Evolutionary conservation across 2,888 invertebrate genomes (phyloP).

Genomic region (Noctua pronuba): DNA sequence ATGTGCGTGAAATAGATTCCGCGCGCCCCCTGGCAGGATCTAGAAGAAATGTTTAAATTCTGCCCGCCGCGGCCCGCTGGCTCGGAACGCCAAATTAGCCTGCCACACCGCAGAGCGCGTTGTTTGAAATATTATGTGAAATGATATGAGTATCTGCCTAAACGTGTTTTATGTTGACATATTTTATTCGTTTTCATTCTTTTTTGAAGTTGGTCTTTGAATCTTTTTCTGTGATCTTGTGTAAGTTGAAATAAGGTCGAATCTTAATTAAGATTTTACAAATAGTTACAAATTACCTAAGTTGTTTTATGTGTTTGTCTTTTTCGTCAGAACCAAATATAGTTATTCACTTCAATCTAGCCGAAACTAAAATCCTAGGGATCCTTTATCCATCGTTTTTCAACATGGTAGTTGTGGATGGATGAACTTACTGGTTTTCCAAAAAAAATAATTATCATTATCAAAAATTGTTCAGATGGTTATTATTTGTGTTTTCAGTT

Average conservation of each 20-base stretch:
- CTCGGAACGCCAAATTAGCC: slow-evolving; percentile 84
- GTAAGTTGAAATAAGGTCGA: background rate
- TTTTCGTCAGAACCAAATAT: background rate
- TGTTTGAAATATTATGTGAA: slow-evolving; percentile 82
- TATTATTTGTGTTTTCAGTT: background rate
- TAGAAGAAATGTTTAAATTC: slow-evolving; percentile 84
- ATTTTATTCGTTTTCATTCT: slow-evolving; percentile 41
- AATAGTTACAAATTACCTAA: background rate
- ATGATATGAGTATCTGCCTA: slow-evolving; percentile 76
- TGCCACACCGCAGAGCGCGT: slow-evolving; percentile 76
- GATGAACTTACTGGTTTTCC: background rate
- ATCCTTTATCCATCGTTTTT: background rate
- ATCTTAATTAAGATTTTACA: background rate
- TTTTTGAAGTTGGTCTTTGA: background rate
- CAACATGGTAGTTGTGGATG: no score
- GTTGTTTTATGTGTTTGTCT: background rate
- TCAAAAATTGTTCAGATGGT: background rate
- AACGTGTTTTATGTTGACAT: slow-evolving; percentile 43
- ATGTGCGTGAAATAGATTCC: slow-evolving; percentile 88
- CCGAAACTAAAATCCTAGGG: background rate
- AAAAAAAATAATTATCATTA: background rate
- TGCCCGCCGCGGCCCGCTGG: slow-evolving; percentile 75
- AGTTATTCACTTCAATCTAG: background rate
- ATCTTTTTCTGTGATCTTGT: slow-evolving; percentile 5
- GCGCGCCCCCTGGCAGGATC: slow-evolving; percentile 79